Evolutionary conservation across 2,113 vertebrate species (phyloP).

Genomic region (Dromas ardeola): DNA sequence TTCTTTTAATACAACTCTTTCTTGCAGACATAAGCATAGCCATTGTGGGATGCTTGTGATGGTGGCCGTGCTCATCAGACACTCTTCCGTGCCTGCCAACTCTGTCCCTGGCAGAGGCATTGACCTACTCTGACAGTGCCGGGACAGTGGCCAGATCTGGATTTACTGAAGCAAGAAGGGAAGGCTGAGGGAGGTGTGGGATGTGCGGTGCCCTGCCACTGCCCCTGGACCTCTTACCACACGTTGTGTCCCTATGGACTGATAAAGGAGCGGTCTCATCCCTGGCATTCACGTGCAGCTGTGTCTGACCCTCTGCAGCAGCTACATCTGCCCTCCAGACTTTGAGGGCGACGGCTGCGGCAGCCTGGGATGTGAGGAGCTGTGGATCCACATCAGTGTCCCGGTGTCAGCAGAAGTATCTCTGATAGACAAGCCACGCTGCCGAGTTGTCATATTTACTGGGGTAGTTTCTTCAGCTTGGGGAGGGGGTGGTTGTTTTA

Average conservation of each 20-base stretch:
- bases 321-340: background rate
- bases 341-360: background rate
- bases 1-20: background rate
- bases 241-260: background rate
- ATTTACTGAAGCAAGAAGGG: background rate
- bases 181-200: background rate
- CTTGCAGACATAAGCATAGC: background rate
- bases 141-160: accelerated
- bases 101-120: background rate
- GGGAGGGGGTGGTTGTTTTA: background rate
- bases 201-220: background rate
- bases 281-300: background rate
- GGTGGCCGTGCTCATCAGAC: background rate
- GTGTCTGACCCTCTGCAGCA: background rate
- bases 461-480: background rate
- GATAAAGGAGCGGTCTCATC: background rate
- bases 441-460: background rate
- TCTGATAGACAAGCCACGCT: accelerated
- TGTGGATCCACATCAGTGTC: background rate
- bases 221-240: background rate
- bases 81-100: background rate
- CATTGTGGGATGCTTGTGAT: background rate
- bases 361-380: background rate
- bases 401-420: background rate
- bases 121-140: accelerated